Conservation (phyloP, 2,888 invertebrate species). For the Rhynchonema sp. region DNA sequence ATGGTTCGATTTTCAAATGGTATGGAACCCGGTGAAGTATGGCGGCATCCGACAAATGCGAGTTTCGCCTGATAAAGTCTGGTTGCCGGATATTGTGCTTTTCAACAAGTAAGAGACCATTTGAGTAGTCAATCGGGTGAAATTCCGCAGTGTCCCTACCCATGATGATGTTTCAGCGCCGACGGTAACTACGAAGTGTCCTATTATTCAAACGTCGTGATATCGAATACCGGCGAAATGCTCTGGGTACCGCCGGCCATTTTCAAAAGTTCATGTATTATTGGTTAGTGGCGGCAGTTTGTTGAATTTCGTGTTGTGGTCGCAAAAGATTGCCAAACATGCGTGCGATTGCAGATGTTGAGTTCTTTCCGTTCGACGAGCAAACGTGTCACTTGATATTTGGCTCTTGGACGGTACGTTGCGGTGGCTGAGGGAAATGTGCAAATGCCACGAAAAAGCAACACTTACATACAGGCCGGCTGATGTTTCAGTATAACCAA, state of each 20-base stretch:
- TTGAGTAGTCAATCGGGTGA: background rate
- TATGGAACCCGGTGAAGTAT: constrained; percentile 26
- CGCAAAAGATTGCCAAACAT: too few relatives aligned
- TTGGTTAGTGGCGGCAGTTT: constrained; percentile 53
- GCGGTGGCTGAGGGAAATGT: background rate
- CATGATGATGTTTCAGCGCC: constrained; percentile 47
- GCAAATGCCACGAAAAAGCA: background rate
- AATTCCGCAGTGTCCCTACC: background rate
- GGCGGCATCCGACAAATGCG: constrained; percentile 27
- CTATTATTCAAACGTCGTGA: constrained; percentile 93
- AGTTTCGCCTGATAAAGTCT: constrained; percentile 33
- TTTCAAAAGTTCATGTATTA: constrained; percentile 94
- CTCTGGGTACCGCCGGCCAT: constrained; percentile 95
- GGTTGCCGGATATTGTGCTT: constrained; percentile 29
- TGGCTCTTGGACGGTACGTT: constrained; percentile 64
- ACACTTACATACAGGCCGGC: background rate
- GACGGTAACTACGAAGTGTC: constrained; percentile 99
- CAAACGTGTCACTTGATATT: constrained; percentile 99
- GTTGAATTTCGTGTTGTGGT: too few relatives aligned
- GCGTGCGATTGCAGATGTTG: constrained; percentile 18
- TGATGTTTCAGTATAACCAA: constrained; percentile 17
- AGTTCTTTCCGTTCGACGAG: constrained; percentile 28
- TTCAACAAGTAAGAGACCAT: constrained; percentile 35
- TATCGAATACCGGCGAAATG: constrained; percentile 65
- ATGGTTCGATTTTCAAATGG: constrained; percentile 25